phyloP scores from a whole-genome alignment of 2,888 invertebrate species.

The Gortyna flavago region DNA sequence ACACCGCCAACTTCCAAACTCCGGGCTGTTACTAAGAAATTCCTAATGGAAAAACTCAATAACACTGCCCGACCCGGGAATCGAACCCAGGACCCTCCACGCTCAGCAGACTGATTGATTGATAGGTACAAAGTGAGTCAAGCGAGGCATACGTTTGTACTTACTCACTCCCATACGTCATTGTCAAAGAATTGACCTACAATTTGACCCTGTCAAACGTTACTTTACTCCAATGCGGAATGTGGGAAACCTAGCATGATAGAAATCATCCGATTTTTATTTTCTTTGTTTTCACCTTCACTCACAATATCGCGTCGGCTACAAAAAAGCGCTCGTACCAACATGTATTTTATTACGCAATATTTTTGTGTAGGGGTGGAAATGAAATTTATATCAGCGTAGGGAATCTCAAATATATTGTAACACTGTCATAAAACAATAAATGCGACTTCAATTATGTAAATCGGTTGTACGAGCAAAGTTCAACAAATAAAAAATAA shows the following conservation, averaged over 20 bases:
- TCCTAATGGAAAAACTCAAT: too few relatives aligned
- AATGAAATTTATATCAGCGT: constrained; percentile 58
- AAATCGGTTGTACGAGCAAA: constrained; percentile 62
- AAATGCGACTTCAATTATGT: constrained; percentile 67
- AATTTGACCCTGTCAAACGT: constrained; percentile 4
- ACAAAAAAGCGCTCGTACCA: constrained; percentile 22
- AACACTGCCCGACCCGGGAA: too few relatives aligned
- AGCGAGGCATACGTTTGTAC: too few relatives aligned
- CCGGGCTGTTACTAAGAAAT: too few relatives aligned
- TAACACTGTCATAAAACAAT: constrained; percentile 63
- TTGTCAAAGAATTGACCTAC: background rate
- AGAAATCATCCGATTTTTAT: constrained; percentile 39
- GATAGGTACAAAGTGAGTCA: background rate
- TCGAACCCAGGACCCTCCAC: too few relatives aligned
- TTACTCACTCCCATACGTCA: background rate
- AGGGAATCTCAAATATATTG: constrained; percentile 59
- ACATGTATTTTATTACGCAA: constrained; percentile 50
- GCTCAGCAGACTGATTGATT: background rate
- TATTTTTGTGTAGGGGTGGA: constrained; percentile 52
- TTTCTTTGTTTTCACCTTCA: constrained; percentile 45
- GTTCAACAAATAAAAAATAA: constrained; percentile 65
- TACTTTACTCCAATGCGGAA: constrained; percentile 7
- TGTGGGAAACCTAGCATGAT: constrained; percentile 12
- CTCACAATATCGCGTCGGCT: constrained; percentile 27
- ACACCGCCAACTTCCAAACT: too few relatives aligned